A percentile compares a stretch with the other conserved stretches of the same genome.
These are phyloP conservation scores for Ranitomeya imitator DNA, from an alignment of 2,113 vertebrate genomes.

Conservation along the genomic window DNA sequence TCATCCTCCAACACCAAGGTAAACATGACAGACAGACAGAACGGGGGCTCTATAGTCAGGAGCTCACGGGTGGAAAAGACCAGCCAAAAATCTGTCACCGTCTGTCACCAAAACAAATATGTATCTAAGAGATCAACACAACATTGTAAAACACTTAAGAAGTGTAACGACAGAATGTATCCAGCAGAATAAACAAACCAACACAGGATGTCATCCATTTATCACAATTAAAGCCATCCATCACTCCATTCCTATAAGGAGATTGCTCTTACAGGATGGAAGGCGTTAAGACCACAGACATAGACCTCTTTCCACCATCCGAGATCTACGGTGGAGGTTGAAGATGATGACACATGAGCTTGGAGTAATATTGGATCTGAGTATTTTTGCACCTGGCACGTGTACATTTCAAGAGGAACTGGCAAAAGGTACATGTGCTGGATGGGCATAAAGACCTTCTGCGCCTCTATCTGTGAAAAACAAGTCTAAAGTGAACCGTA, in stretches of 20 bases:
- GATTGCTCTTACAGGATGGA: not conserved
- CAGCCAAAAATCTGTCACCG: slow-evolving; percentile 35
- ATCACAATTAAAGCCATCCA: slow-evolving; percentile 22
- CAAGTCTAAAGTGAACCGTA: not conserved
- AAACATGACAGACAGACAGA: not conserved
- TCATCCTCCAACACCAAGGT: slow-evolving; percentile 18
- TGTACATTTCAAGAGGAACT: not conserved
- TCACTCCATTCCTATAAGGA: not conserved
- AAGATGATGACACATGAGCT: not conserved
- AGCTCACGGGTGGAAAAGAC: not conserved
- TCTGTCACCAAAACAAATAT: slow-evolving; percentile 44
- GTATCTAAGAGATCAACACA: slow-evolving; percentile 18
- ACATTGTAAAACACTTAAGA: slow-evolving; percentile 46
- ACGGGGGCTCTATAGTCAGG: not conserved
- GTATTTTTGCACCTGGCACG: not conserved
- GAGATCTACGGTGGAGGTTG: not conserved
- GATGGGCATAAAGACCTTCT: not conserved
- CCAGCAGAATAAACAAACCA: slow-evolving; percentile 34
- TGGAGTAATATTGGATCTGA: not conserved
- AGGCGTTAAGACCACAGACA: not conserved
- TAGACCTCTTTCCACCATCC: not conserved
- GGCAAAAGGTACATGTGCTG: not conserved
- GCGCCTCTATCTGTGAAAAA: not conserved
- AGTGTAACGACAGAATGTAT: slow-evolving; percentile 31
- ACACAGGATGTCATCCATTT: slow-evolving; percentile 20